Percentiles rank a stretch among this genome's conserved stretches.
phyloP scores from a whole-genome alignment of 2,113 vertebrate genomes.

The Numenius arquata region DNA sequence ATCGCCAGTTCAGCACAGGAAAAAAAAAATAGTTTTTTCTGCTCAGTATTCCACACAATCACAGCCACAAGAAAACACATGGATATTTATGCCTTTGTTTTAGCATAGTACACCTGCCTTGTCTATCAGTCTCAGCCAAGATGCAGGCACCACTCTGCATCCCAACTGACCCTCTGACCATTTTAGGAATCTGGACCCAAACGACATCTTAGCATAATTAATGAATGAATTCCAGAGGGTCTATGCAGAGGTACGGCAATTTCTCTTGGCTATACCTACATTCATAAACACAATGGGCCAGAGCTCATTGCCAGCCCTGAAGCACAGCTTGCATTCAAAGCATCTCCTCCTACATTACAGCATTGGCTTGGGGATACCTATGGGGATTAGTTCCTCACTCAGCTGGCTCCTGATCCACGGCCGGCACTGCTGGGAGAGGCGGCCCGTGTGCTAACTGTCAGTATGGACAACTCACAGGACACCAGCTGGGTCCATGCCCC shows the following conservation, averaged over 20 bases:
- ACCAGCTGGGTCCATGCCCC: neutral
- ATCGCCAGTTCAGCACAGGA: neutral
- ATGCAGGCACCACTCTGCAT: neutral
- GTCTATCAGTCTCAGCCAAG: neutral
- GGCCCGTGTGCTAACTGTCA: neutral
- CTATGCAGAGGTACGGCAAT: neutral
- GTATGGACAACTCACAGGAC: neutral
- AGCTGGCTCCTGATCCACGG: neutral
- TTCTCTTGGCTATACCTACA: neutral
- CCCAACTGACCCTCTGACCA: neutral
- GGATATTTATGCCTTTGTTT: neutral
- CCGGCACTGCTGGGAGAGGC: neutral
- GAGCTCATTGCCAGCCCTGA: neutral
- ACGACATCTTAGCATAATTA: neutral
- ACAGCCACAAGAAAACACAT: neutral
- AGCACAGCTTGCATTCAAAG: neutral
- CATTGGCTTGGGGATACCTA: neutral
- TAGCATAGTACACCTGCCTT: neutral
- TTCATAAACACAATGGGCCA: neutral
- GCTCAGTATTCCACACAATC: neutral
- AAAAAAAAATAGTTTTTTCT: neutral
- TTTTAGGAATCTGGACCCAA: neutral
- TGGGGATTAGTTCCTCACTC: fast-evolving
- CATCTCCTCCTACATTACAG: neutral
- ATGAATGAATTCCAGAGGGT: neutral